Base-by-base conservation (phyloP, 2,888 invertebrate genomes). In the Physocephala rufipes region DNA sequence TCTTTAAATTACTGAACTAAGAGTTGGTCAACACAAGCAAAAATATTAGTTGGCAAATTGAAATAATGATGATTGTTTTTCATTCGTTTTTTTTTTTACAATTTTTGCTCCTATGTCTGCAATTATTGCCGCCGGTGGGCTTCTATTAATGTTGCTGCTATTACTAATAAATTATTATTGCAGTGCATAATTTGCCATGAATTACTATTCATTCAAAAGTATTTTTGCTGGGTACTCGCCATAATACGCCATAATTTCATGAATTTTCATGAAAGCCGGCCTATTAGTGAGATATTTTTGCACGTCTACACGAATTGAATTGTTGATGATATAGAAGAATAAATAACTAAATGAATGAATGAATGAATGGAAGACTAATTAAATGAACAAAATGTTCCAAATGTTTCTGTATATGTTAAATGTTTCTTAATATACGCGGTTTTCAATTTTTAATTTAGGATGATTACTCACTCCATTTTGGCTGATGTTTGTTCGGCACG, bases 171-270 rank as follows among this genome's bases (percentile, higher is more conserved):
- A 36, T 36, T 36, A 36, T 36, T 36, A 36, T 47, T 47, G 45
- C 63, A 21, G 12, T 43, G 19, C 62, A 63, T 47, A 26, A 24
- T 24, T 45, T 47, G 45, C 63, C 63, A 47, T 47, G 21, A 63
- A 45, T 63, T 47, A 63, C 63, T 45, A 47, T 63, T 45, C 26
- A 45, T 63, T 47, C 47, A 63, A 16, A 63, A 24, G n/a, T 63
- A n/a, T 24, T 45, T 63, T 26, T 19, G 59, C 12, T n/a, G 12
- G 7, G 49, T 3, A 12, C n/a, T 15, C n/a, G n/a, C n/a, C n/a
- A n/a, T n/a, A n/a, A n/a, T n/a, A n/a, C n/a, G n/a, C n/a, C n/a
- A n/a, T n/a, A n/a, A n/a, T n/a, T n/a, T n/a, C n/a, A n/a, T n/a
- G n/a, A 9, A 36, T 7, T 36, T 36, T 36, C 36, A 36, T 36